phyloP scores from a whole-genome alignment of 1,140 invertebrate species.

The Centruroides vittatus region DNA sequence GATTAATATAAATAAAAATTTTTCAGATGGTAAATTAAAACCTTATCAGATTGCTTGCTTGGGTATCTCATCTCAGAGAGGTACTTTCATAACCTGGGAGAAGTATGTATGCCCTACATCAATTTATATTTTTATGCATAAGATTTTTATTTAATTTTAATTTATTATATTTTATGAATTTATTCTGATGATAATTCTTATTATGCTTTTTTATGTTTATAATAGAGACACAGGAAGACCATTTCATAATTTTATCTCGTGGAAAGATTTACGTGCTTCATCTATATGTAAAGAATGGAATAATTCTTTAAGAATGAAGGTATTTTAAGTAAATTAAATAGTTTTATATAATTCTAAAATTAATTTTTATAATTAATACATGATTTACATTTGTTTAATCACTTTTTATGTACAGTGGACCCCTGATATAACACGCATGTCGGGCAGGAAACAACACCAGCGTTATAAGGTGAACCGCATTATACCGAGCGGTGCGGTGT shows the following conservation, averaged over 20 bases:
- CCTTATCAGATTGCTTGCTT: conserved; percentile 49
- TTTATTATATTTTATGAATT: no score
- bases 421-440: no score
- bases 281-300: conserved; percentile 72
- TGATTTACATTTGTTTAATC: no score
- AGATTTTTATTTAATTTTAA: no score
- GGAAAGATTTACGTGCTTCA: conserved; percentile 82
- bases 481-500: no score
- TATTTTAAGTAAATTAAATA: not conserved
- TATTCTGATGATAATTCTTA: no score
- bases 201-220: conserved; percentile 1
- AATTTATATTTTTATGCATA: not conserved
- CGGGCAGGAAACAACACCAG: no score
- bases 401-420: no score
- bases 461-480: no score
- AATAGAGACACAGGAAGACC: conserved; percentile 52
- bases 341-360: no score
- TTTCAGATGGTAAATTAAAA: conserved; percentile 17
- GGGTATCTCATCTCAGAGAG: conserved; percentile 74
- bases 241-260: conserved; percentile 89
- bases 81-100: conserved; percentile 81
- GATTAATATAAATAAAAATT: not conserved
- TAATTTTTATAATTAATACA: no score
- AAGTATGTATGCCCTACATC: conserved; percentile 22
- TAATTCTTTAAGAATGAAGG: conserved; percentile 54